Base-by-base conservation (phyloP, 2,888 invertebrate genomes). In the Norana najaformis region DNA sequence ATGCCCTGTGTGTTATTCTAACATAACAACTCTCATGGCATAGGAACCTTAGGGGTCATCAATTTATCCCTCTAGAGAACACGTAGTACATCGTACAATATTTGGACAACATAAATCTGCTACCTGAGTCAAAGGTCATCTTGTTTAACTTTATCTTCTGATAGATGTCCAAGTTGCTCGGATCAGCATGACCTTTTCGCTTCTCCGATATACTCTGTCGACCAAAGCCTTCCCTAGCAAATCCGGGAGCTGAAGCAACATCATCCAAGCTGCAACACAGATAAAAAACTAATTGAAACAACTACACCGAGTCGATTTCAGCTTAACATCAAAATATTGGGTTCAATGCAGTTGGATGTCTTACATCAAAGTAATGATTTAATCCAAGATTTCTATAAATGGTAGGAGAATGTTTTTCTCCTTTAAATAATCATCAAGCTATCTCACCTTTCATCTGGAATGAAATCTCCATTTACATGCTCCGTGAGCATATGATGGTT, bases 131-230 rank as follows among this genome's bases (percentile, higher is more conserved):
- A 37, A 5, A 85, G 23, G 35, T 37, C 85, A 85, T 85, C 85
- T 85, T 85, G 36, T 34, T 41, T 34, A n/a, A 35, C 36, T 90
- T 90, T 23, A 90, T 47, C 83, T 91, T 88, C 34, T 90, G 90
- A 69, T 90, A 91, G 47, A 91, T 83, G 20, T 91, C 91, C 20
- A 89, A 88, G n/a, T n/a, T 39, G 82, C 89, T 85, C 20, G 91
- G 90, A 53, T 90, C 89, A 18, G 35, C 37, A 36, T 91, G 69
- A 30, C 90, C 90, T 88, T 91, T 91, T 16, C 91, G 83, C 83
- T 91, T 91, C 53, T 91, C 91, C 14, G 91, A 91, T 20, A 91
- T 89, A 83, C 91, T 91, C 89, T 89, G 90, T 34, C 91, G 83
- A 38, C 91, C 91, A 36, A 88, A 90, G 35, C 88, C 91, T 89